A percentile compares a stretch with the other conserved stretches of the same genome.
These are phyloP conservation scores for Drosophila monieri DNA, from an alignment of 2,888 invertebrate genomes.

Conservation along the genomic window DNA sequence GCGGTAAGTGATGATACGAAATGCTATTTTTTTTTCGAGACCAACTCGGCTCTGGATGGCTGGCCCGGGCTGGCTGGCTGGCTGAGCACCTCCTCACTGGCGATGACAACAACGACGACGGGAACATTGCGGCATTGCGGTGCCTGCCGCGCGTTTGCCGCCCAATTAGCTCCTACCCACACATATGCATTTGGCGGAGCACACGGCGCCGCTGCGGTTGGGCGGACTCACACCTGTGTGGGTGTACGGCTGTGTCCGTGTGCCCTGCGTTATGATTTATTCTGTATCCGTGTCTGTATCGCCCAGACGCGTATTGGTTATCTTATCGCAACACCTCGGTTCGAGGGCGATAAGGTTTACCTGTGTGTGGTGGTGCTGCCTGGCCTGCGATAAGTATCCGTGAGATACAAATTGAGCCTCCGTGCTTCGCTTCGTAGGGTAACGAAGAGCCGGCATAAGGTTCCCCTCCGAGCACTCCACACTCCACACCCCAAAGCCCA, in stretches of 20 bases:
- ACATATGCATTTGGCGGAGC: constrained; percentile 43
- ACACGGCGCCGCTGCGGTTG: constrained; percentile 58
- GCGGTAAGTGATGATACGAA: constrained; percentile 60
- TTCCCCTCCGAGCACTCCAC: neutral
- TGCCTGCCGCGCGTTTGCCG: constrained; percentile 69
- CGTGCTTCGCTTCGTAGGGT: constrained; percentile 64
- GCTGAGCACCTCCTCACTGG: constrained; percentile 36
- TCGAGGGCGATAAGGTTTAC: constrained; percentile 28
- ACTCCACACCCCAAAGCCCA: neutral
- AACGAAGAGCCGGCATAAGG: constrained; percentile 14
- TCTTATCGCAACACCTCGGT: constrained; percentile 71
- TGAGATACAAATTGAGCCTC: constrained; percentile 82
- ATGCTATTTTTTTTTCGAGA: constrained; percentile 69
- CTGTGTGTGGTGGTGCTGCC: constrained; percentile 3
- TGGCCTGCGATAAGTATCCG: constrained; percentile 75
- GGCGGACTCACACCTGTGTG: constrained; percentile 45
- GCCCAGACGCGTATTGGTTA: constrained; percentile 64
- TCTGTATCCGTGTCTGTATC: constrained; percentile 35
- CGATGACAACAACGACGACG: constrained; percentile 57
- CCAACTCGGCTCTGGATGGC: constrained; percentile 60
- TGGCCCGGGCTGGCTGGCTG: constrained; percentile 40
- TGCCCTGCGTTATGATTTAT: constrained; percentile 71
- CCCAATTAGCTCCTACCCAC: constrained; percentile 68
- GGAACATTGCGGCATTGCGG: constrained; percentile 70
- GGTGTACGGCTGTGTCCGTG: constrained; percentile 25